A percentile compares a stretch with the other conserved stretches of the same genome.
Evolutionary conservation across 2,113 vertebrate species (phyloP).

Genomic region (Erythrolamprus reginae): DNA sequence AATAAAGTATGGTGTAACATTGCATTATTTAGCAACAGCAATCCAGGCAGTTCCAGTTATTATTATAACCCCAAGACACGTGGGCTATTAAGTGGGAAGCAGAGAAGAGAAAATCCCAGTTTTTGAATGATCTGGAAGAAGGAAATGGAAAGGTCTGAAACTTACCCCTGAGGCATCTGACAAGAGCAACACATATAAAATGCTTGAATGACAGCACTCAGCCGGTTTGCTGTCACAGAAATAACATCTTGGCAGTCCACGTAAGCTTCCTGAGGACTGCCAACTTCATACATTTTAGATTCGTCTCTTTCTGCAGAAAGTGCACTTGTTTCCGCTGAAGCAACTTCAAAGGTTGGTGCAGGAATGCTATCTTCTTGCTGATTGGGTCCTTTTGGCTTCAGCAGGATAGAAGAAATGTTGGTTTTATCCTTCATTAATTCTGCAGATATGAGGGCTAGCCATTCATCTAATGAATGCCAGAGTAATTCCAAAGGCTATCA

Average conservation of each 20-base stretch:
- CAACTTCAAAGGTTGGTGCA: constrained; percentile 55
- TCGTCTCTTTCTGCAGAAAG: constrained; percentile 50
- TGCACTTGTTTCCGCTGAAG: constrained; percentile 51
- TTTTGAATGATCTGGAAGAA: neutral
- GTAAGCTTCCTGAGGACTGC: constrained; percentile 75
- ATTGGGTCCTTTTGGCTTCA: constrained; percentile 80
- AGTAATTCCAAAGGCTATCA: constrained; percentile 90
- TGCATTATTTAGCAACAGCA: neutral
- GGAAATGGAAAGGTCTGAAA: constrained; percentile 6
- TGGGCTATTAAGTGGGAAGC: neutral
- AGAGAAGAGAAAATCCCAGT: neutral
- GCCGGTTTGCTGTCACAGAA: constrained; percentile 93
- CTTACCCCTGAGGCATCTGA: constrained; percentile 96
- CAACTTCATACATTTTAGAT: constrained; percentile 59
- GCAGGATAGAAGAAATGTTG: constrained; percentile 80
- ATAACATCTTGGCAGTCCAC: constrained; percentile 92
- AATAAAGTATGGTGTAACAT: neutral
- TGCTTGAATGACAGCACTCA: constrained; percentile 96
- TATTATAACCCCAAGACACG: neutral
- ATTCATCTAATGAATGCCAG: constrained; percentile 97
- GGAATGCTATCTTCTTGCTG: constrained; percentile 63
- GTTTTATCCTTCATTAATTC: constrained; percentile 85
- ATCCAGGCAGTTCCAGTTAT: neutral
- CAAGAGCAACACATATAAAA: constrained; percentile 99
- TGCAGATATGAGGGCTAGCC: constrained; percentile 94